Base-by-base conservation (phyloP, 2,888 invertebrate genomes). In the Cybosia mesomella region DNA sequence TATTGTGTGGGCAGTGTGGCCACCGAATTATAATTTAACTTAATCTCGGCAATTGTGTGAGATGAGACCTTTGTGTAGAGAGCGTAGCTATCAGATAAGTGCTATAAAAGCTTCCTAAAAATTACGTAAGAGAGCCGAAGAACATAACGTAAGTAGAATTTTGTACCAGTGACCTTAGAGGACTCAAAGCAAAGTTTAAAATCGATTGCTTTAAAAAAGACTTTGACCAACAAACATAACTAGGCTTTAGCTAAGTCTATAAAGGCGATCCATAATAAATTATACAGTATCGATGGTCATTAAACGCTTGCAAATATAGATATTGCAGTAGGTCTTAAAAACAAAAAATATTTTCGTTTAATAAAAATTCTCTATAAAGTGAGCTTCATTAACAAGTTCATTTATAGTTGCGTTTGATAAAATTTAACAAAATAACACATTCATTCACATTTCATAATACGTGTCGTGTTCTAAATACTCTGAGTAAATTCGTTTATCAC, bases 41-140 rank as follows among this genome's bases (percentile, higher is more conserved):
- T 70, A 77, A 79, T 74, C 39, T 49, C 63, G 60, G 49, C 39
- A 67, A 68, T 62, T 69, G 66, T 72, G 60, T 63, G 43, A 76
- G 75, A 79, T 82, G 76, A 77, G 65, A 76, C 78, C 78, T 77
- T 81, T 79, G 74, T 75, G 74, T 79, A 84, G 81, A 84, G 75
- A 86, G 84, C 81, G 84, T 83, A 66, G 81, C 80, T 72, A 66
- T 76, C 61, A 75, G 64, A 70, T 70, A 67, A 73, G 58, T 32
- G 57, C 59, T 8, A 43, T 24, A 18, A 18, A 24, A 57, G 53
- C 18, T 54, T 54, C 15, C 8, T 61, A 43, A 28, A n/a, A 21
- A 57, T 57, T 18, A 32, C 5, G 28, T 28, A 4, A 28, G 28
- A 28, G 28, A 28, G 28, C 15, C 28, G 0, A 22, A 53, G 22